Base-by-base conservation (phyloP, 2,113 vertebrate species). In the Microtus oregoni region DNA sequence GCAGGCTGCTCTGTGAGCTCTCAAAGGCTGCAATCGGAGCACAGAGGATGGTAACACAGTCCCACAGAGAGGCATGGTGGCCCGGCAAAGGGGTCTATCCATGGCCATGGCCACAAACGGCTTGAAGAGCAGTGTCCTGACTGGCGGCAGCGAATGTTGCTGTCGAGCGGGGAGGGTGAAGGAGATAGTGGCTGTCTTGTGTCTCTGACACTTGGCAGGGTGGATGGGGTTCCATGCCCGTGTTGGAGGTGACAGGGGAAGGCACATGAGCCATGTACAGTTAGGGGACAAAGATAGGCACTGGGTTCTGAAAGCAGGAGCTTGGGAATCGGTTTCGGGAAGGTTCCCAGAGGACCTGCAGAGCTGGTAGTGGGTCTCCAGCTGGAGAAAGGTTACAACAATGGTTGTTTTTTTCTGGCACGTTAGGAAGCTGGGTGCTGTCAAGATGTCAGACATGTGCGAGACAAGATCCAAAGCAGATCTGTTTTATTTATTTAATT, bases 91-190 rank as follows among this genome's bases (percentile, higher is more conserved):
- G 97, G 92, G 63, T 94, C 90, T 94, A 97, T 75, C 94, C 94
- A 88, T 75, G 32, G 86, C 47, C 70, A 3, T 93, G 95, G 88
- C 68, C 28, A 83, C 77, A 95, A 24, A 0, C 4, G 20, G 96
- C 93, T 97, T 97, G 97, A 96, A 97, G 97, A 98, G 92, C 77
- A 94, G 91, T 28, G 28, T 15, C 83, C 96, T 97, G 97, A 97
- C 41, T 93, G 95, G 61, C 15, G 95, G 98, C 97, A 96, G 97
- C 94, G 44, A 38, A 0, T 92, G 28, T 67, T 97, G 97, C 97
- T 98, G 95, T 97, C 92, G 97, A 98, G 41, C 94, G 96, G 96
- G 83, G 96, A 97, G 63, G 19, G 55, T 15, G 50, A 47, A 70
- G 97, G 0, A 6, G 92, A 26, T 86, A 87, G 89, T 24, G 50